phyloP scores from a whole-genome alignment of 1,140 invertebrate species.

The Drosophila orosa region DNA sequence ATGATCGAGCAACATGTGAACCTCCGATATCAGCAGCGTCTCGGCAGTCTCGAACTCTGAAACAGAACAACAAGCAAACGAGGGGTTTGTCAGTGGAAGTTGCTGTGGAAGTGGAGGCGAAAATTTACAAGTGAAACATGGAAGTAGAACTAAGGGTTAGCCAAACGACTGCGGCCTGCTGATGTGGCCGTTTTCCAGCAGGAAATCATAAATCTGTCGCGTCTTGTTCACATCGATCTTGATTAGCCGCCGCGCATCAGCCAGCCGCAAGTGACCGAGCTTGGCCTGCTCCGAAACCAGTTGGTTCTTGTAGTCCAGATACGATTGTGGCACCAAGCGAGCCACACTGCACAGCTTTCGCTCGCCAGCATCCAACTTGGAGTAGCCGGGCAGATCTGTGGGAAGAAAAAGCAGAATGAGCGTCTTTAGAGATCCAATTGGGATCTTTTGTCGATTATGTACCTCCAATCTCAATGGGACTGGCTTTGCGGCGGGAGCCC shows the following conservation, averaged over 20 bases:
- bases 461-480: slow-evolving; percentile 87
- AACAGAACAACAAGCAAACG: slow-evolving; percentile 66
- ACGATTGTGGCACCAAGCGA: slow-evolving; percentile 90
- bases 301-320: slow-evolving; percentile 90
- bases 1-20: slow-evolving; percentile 98
- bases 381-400: slow-evolving; percentile 90
- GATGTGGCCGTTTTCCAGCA: slow-evolving; percentile 90
- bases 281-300: slow-evolving; percentile 91
- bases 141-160: slow-evolving; percentile 33
- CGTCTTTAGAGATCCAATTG: neutral
- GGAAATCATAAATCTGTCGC: slow-evolving; percentile 93
- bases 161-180: slow-evolving; percentile 84
- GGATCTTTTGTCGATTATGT: neutral
- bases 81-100: neutral
- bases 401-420: slow-evolving; percentile 36
- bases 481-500: slow-evolving; percentile 67
- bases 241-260: slow-evolving; percentile 91
- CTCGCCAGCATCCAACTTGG: slow-evolving; percentile 90
- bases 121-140: slow-evolving; percentile 73
- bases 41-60: slow-evolving; percentile 99
- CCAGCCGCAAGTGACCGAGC: slow-evolving; percentile 88
- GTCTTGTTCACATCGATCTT: slow-evolving; percentile 98
- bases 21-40: slow-evolving; percentile 98
- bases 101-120: neutral
- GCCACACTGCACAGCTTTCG: slow-evolving; percentile 90